These are phyloP conservation scores for Acleris cristana DNA, from an alignment of 2,888 invertebrate genomes.

Conservation along the genomic window DNA sequence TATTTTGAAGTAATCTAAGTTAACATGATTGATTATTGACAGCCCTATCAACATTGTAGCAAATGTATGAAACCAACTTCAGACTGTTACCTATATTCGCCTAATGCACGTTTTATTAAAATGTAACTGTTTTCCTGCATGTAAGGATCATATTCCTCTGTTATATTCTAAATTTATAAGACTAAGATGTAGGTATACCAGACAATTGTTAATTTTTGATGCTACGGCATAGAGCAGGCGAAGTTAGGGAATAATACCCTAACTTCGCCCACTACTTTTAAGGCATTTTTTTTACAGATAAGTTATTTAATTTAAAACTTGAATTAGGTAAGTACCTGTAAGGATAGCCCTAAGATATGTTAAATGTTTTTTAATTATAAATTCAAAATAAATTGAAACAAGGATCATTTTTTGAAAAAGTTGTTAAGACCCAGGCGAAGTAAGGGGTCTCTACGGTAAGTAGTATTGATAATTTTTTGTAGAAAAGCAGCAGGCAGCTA, in stretches of 20 bases:
- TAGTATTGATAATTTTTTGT: too few species aligned
- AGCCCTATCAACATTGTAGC: background rate
- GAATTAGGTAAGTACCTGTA: too few species aligned
- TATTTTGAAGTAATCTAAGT: background rate
- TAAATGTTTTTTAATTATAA: background rate
- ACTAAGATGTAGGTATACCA: background rate
- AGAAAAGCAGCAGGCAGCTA: too few species aligned
- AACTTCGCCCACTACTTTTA: background rate
- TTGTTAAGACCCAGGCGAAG: background rate
- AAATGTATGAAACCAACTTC: too few species aligned
- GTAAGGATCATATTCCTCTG: background rate
- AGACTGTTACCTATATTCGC: background rate
- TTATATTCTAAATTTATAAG: background rate
- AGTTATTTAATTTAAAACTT: background rate
- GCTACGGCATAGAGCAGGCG: background rate
- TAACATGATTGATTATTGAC: too few species aligned
- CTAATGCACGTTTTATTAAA: background rate
- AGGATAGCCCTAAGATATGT: background rate
- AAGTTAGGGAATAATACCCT: background rate
- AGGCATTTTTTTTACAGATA: background rate
- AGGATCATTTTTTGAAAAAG: background rate
- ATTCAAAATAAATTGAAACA: background rate
- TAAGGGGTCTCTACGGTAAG: conserved; percentile 17
- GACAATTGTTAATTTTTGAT: background rate
- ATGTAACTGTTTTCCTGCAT: background rate